These are phyloP conservation scores for Anisognathus igniventris DNA, from an alignment of 2,797 vertebrate genomes.

Conservation along the genomic window DNA sequence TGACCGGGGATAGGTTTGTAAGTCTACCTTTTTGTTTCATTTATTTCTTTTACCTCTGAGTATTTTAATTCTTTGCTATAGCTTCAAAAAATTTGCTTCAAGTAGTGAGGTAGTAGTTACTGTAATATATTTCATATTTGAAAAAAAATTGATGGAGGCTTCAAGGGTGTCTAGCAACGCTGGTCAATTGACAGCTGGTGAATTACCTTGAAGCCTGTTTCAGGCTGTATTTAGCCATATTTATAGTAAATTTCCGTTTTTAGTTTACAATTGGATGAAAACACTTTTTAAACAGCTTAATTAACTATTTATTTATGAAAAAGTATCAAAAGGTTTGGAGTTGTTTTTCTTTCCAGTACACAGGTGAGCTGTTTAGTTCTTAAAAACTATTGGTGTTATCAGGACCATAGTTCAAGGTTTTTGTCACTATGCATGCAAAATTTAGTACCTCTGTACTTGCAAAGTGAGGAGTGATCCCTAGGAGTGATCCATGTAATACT, in stretches of 20 bases:
- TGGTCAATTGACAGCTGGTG: not conserved
- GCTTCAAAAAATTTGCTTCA: not conserved
- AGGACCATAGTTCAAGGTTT: not conserved
- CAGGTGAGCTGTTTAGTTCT: not conserved
- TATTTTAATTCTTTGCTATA: not conserved
- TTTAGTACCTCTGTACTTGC: not conserved
- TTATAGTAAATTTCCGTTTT: not conserved
- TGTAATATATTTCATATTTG: not conserved
- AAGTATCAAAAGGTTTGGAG: accelerated
- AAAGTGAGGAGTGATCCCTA: not conserved
- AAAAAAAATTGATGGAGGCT: not conserved
- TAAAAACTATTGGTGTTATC: not conserved
- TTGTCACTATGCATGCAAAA: not conserved
- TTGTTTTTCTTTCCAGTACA: not conserved
- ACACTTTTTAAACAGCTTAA: not conserved
- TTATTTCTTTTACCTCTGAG: not conserved
- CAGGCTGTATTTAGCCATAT: not conserved
- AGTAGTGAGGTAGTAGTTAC: not conserved
- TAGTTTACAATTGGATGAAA: not conserved
- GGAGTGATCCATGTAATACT: not conserved
- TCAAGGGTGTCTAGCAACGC: not conserved
- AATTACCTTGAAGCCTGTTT: not conserved
- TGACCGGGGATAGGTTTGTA: not conserved
- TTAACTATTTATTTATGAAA: not conserved
- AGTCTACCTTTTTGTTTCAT: not conserved